Evolutionary conservation across 2,888 invertebrate species (phyloP), one percentile per base, ranked within the genome.

Genomic region (Stenotaenia linearis): DNA sequence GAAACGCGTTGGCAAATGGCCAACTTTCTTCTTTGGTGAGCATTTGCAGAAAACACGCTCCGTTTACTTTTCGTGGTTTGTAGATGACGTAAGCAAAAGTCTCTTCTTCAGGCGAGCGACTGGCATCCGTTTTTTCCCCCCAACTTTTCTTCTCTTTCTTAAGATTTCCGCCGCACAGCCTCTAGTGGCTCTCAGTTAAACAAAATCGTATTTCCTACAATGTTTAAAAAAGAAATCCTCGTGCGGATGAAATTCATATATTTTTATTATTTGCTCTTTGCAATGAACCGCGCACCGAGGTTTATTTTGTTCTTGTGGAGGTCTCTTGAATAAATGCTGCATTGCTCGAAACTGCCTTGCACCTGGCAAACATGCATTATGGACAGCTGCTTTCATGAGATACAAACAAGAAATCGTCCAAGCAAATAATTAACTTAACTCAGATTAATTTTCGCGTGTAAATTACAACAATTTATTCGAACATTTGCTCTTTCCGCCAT

Each of bases 41-140:
- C 69, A 69, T 69, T 69, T 69, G 69, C 69, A 69, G 69, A 69
- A 69, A 69, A 69, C 69, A 69, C 69, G 69, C 69, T 69, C 69
- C 69, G 69, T 69, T 69, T 69, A 69, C 69, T 69, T 69, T 69
- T 69, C 69, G 69, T 69, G 69, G 69, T 69, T 69, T 69, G 69
- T 23, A 69, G 69, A 69, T 69, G 69, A 69, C 69, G 69, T 69
- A 69, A 69, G 69, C 69, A 69, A 69, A 69, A 69, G 69, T 69
- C 69, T 69, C 69, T 25, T 69, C 50, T 69, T 69, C 28, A 69
- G 69, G 25, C 69, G 69, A 69, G 69, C 69, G 28, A 23, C 15
- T 69, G 69, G 69, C 69, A 69, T 69, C 69, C 69, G 69, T 69
- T 69, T 69, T 25, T 69, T 28, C 25, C 5, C n/a, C n/a, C n/a